phyloP scores from a whole-genome alignment of 2,113 vertebrate genomes.

The Ranitomeya imitator region DNA sequence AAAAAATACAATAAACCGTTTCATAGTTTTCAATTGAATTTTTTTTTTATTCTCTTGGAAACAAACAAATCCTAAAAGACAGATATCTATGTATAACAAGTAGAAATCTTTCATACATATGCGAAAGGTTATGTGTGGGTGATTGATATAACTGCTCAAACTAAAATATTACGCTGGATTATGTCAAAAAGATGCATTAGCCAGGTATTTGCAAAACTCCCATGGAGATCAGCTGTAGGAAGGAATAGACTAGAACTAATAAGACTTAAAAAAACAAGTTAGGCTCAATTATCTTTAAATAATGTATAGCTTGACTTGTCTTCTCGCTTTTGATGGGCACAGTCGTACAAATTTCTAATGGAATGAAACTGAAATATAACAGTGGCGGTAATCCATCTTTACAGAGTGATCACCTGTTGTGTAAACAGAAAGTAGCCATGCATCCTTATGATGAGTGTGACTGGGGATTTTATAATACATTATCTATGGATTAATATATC shows the following conservation, averaged over 20 bases:
- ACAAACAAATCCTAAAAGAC: conserved; percentile 12
- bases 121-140: conserved; percentile 12
- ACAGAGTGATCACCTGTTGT: background rate
- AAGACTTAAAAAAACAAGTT: conserved; percentile 11
- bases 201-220: conserved; percentile 15
- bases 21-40: conserved; percentile 21
- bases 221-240: background rate
- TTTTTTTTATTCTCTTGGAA: conserved; percentile 9
- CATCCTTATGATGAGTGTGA: background rate
- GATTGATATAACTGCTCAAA: background rate
- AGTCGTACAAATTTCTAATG: background rate
- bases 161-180: conserved; percentile 23
- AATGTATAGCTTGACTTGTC: background rate
- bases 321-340: background rate
- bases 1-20: conserved; percentile 13
- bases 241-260: conserved; percentile 12
- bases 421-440: background rate
- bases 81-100: background rate
- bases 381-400: background rate
- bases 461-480: background rate
- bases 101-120: background rate
- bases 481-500: background rate
- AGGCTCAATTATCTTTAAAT: conserved; percentile 18
- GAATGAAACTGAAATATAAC: background rate
- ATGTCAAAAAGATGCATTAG: conserved; percentile 30